Conservation (phyloP, 92 coral and sea anemone genomes). For the Zoanthus sansibaricus region DNA sequence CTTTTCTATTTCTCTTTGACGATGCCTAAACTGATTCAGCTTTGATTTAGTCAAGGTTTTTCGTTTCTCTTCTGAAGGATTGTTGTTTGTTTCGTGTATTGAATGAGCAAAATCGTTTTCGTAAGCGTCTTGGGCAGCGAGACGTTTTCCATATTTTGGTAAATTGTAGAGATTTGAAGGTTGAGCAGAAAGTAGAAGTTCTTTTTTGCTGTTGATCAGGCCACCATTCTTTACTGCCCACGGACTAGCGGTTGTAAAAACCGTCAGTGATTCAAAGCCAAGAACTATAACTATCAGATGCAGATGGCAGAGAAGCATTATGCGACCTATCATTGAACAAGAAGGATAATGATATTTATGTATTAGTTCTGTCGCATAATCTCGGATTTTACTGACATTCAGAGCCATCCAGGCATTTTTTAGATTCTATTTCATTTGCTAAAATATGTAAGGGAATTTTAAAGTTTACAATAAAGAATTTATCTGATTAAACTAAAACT, state of each 20-base stretch:
- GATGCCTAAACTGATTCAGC: neutral
- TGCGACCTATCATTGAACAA: neutral
- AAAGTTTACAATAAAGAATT: too few relatives aligned
- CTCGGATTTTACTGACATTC: neutral
- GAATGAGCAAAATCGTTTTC: neutral
- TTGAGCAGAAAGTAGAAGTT: neutral
- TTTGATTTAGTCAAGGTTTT: neutral
- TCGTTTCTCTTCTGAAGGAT: neutral
- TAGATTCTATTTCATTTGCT: too few relatives aligned
- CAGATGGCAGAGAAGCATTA: conserved; percentile 20
- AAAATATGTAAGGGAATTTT: too few relatives aligned
- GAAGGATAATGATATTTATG: neutral
- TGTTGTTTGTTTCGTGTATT: neutral
- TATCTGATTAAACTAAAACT: too few relatives aligned
- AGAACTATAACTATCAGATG: neutral
- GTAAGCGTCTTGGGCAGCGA: neutral
- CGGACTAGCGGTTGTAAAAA: neutral
- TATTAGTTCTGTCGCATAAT: neutral
- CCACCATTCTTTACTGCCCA: neutral
- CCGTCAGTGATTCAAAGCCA: neutral
- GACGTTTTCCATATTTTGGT: neutral
- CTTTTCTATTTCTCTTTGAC: conserved; percentile 50
- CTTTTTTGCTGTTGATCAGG: neutral
- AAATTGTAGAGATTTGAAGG: neutral
- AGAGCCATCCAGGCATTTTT: too few relatives aligned